Evolutionary conservation across 2,888 invertebrate genomes (phyloP).

Genomic region (Himalopsyche tibetana): DNA sequence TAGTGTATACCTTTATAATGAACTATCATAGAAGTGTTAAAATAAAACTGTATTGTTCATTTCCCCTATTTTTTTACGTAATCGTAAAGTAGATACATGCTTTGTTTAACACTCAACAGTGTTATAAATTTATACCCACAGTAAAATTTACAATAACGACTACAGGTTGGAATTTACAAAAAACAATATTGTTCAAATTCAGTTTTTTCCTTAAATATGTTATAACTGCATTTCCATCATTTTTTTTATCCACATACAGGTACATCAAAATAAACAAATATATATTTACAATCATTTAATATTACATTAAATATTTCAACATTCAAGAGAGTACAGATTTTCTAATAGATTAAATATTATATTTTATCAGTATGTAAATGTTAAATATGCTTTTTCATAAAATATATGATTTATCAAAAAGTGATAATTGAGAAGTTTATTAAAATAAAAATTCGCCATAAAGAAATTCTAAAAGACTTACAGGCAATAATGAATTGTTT

Average conservation of each 20-base stretch:
- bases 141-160: too few relatives aligned
- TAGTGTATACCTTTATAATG: too few relatives aligned
- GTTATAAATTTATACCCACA: too few relatives aligned
- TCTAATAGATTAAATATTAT: conserved; percentile 37
- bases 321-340: conserved; percentile 43
- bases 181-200: conserved; percentile 16
- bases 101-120: too few relatives aligned
- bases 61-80: too few relatives aligned
- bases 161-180: background rate
- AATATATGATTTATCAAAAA: background rate
- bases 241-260: conserved; percentile 5
- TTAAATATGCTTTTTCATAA: background rate
- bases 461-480: too few relatives aligned
- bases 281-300: conserved; percentile 21
- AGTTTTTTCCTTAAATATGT: background rate
- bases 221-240: background rate
- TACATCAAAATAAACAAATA: conserved; percentile 29
- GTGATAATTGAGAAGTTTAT: conserved; percentile 21
- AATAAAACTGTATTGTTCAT: too few relatives aligned
- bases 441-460: background rate
- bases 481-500: too few relatives aligned
- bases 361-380: conserved; percentile 13
- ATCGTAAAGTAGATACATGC: too few relatives aligned
- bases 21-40: too few relatives aligned
- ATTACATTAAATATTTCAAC: conserved; percentile 41